Conservation (phyloP, 2,113 vertebrate species). For the Cheirogaleus medius region DNA sequence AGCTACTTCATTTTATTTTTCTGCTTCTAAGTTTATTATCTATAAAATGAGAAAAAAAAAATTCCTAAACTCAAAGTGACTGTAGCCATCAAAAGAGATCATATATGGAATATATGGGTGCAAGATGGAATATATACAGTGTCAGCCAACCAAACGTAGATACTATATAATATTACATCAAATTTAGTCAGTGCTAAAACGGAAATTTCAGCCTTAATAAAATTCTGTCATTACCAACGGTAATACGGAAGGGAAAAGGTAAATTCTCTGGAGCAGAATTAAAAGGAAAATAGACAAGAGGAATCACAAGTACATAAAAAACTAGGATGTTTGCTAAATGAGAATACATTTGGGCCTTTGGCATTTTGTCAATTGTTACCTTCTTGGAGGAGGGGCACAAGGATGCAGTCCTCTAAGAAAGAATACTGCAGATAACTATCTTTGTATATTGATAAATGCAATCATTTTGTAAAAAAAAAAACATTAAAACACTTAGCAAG, state of each 20-base stretch:
- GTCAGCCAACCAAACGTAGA: background rate
- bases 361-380: background rate
- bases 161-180: background rate
- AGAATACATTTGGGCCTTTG: background rate
- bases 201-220: background rate
- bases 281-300: background rate
- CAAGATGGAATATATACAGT: background rate
- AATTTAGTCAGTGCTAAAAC: background rate
- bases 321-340: background rate
- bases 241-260: background rate
- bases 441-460: background rate
- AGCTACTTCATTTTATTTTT: background rate
- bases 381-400: background rate
- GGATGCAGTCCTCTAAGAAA: background rate
- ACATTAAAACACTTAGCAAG: background rate
- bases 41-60: slow-evolving; percentile 20
- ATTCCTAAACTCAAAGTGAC: background rate
- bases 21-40: background rate
- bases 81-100: background rate
- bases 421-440: background rate
- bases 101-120: background rate
- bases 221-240: background rate
- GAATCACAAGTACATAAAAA: background rate
- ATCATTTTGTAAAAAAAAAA: background rate
- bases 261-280: background rate